Percentiles rank a stretch among this genome's conserved stretches.
phyloP scores from a whole-genome alignment of 2,113 vertebrate genomes.

The Emberiza fucata region DNA sequence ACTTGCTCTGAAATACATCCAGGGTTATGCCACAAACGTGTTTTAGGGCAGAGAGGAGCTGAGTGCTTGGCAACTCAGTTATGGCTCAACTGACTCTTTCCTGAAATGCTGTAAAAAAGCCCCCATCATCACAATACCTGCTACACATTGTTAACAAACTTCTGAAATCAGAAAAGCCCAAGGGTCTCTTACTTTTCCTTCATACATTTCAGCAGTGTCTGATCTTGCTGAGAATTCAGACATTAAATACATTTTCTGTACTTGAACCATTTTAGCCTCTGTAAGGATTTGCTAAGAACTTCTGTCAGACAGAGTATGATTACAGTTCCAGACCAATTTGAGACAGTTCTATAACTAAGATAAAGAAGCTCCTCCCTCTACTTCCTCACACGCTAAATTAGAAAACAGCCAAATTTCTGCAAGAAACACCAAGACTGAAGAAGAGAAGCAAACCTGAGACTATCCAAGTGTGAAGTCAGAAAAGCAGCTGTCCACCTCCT shows the following conservation, averaged over 20 bases:
- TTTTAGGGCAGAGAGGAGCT: neutral
- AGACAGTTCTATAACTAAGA: neutral
- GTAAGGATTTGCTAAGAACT: neutral
- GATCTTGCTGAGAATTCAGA: neutral
- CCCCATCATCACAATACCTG: neutral
- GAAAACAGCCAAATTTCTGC: neutral
- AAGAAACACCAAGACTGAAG: neutral
- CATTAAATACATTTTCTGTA: neutral
- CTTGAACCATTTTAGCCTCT: neutral
- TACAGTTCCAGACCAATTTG: neutral
- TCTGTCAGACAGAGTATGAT: neutral
- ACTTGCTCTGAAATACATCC: neutral
- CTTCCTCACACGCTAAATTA: neutral
- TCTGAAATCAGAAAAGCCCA: neutral
- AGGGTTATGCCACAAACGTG: neutral
- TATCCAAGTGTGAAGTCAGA: neutral
- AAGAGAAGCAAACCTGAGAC: neutral
- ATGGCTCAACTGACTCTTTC: neutral
- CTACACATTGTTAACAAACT: neutral
- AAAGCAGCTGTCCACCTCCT: neutral
- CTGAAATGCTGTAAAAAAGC: neutral
- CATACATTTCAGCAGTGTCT: neutral
- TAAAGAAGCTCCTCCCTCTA: neutral
- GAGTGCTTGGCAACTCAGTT: neutral
- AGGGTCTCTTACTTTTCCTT: neutral